A percentile compares a stretch with the other conserved stretches of the same genome.
These are phyloP conservation scores for Neoitamus cyanurus DNA, from an alignment of 2,888 invertebrate species.

Conservation along the genomic window DNA sequence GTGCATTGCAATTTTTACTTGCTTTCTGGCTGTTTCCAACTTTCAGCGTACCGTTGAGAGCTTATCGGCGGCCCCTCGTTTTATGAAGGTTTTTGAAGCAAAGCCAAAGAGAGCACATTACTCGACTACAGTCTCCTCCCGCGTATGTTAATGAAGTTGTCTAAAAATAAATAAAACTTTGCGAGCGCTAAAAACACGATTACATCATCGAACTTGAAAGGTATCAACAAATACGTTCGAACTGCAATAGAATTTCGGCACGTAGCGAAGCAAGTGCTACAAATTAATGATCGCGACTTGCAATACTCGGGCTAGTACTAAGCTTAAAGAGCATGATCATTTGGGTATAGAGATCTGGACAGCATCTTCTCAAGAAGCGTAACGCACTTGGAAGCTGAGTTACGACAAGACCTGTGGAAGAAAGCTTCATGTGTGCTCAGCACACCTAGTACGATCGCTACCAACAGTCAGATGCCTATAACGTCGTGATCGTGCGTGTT, in stretches of 20 bases:
- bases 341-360: not conserved
- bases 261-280: not conserved
- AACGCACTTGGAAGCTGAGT: not conserved
- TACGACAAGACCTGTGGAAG: not conserved
- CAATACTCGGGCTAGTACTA: not conserved
- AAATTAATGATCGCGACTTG: not conserved
- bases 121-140: not conserved
- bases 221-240: not conserved
- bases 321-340: not conserved
- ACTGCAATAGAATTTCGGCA: not conserved
- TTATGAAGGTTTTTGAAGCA: not conserved
- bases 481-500: not conserved
- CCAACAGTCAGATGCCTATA: not conserved
- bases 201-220: not conserved
- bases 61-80: not conserved
- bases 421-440: not conserved
- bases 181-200: not conserved
- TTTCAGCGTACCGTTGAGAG: not conserved
- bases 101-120: not conserved
- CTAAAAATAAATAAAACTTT: not conserved
- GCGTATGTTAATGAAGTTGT: not conserved
- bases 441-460: not conserved
- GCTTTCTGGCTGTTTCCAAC: not conserved
- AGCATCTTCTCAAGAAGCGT: not conserved
- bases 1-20: not conserved